These are phyloP conservation scores for Macroteleia sp. DNA, from an alignment of 2,888 invertebrate genomes.

Conservation along the genomic window DNA sequence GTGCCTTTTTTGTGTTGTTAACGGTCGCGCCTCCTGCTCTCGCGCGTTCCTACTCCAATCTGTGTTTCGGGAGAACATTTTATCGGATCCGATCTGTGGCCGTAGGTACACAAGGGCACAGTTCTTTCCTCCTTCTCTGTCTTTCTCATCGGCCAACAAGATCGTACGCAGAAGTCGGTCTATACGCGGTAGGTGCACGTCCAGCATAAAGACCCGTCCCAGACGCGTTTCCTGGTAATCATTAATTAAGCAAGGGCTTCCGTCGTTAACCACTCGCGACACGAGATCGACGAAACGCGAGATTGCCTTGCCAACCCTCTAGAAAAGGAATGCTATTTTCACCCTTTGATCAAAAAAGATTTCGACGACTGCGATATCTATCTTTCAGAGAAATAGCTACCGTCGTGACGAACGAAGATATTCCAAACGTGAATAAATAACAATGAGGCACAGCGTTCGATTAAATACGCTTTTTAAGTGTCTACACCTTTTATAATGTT, in stretches of 20 bases:
- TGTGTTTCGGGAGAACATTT: slow-evolving; percentile 51
- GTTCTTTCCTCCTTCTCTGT: slow-evolving; percentile 21
- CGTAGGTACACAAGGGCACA: slow-evolving; percentile 62
- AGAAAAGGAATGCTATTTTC: slow-evolving; percentile 10
- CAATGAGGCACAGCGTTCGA: neutral
- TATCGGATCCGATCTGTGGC: slow-evolving; percentile 70
- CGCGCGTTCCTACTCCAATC: slow-evolving; percentile 54
- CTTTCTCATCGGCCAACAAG: slow-evolving; percentile 57
- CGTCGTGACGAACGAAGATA: slow-evolving; percentile 31
- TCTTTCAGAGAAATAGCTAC: slow-evolving; percentile 43
- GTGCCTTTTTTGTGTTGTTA: slow-evolving; percentile 16
- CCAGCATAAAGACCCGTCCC: slow-evolving; percentile 74
- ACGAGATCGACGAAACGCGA: slow-evolving; percentile 55
- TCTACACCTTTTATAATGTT: too few species aligned
- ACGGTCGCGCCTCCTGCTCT: slow-evolving; percentile 42
- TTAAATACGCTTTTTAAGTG: too few species aligned
- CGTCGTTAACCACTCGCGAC: slow-evolving; percentile 72
- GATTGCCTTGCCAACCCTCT: slow-evolving; percentile 27
- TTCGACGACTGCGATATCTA: slow-evolving; percentile 30
- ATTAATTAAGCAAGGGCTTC: slow-evolving; percentile 81
- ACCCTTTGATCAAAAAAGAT: slow-evolving; percentile 32
- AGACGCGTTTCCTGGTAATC: slow-evolving; percentile 83
- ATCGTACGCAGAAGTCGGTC: slow-evolving; percentile 62
- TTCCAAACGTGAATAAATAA: slow-evolving; percentile 24
- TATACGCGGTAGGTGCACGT: slow-evolving; percentile 56